Conservation (phyloP, 2,888 invertebrate genomes). For the Pyralis farinalis region DNA sequence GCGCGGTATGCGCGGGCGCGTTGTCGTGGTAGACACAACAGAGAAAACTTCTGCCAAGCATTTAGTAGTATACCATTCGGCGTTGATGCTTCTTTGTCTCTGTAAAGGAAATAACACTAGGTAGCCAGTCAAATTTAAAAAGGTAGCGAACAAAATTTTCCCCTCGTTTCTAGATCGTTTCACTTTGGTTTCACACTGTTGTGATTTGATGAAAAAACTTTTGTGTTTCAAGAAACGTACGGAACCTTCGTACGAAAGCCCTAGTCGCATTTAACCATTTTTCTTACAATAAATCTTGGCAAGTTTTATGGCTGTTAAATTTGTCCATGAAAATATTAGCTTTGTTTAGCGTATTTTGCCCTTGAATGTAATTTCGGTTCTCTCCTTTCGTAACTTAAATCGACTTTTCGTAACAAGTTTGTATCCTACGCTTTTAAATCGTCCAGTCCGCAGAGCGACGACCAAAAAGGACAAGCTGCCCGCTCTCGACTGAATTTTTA, state of each 20-base stretch:
- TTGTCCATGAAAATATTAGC: slow-evolving; percentile 9
- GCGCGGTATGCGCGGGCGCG: no score
- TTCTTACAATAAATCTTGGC: slow-evolving; percentile 5
- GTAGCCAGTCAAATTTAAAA: no score
- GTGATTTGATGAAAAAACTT: no score
- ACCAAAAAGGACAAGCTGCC: slow-evolving; percentile 57
- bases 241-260: slow-evolving; percentile 2
- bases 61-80: no score
- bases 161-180: no score
- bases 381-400: slow-evolving; percentile 66
- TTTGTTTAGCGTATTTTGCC: slow-evolving; percentile 21
- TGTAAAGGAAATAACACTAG: no score
- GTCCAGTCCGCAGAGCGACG: slow-evolving; percentile 37
- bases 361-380: slow-evolving; percentile 37
- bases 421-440: slow-evolving; percentile 50
- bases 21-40: no score
- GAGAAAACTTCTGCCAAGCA: no score
- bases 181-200: no score
- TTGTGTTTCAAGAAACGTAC: no score
- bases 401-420: slow-evolving; percentile 69
- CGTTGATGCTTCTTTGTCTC: no score
- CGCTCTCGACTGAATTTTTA: slow-evolving; percentile 61
- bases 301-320: slow-evolving; percentile 2
- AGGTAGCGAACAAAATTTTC: no score
- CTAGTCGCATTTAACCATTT: slow-evolving; percentile 10